These are phyloP conservation scores for Merodon equestris DNA, from an alignment of 2,888 invertebrate species.

Conservation along the genomic window DNA sequence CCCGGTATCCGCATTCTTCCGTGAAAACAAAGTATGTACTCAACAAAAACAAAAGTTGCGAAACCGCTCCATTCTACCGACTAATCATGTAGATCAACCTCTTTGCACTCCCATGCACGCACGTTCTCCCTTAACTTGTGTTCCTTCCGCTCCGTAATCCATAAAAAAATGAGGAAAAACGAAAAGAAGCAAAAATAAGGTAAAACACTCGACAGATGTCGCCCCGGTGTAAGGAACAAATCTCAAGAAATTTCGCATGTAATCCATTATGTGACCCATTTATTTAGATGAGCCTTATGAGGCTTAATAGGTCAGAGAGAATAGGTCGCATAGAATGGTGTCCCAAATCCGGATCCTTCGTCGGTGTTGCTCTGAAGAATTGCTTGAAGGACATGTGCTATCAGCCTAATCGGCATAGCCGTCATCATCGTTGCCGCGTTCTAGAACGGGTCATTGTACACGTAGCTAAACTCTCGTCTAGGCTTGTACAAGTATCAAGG, in stretches of 20 bases:
- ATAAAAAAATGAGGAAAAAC: no score
- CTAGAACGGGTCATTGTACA: neutral
- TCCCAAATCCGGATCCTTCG: neutral
- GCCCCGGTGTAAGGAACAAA: slow-evolving; percentile 17
- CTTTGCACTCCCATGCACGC: neutral
- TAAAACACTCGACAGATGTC: slow-evolving; percentile 25
- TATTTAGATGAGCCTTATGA: slow-evolving; percentile 26
- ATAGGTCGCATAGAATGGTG: neutral
- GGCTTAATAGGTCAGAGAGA: slow-evolving; percentile 14
- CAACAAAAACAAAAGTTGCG: no score
- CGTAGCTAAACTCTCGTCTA: neutral
- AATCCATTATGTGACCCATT: slow-evolving; percentile 39
- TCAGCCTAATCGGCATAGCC: neutral
- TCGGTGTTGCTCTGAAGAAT: neutral
- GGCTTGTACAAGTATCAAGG: neutral
- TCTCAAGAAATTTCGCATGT: slow-evolving; percentile 22
- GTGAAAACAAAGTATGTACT: no score
- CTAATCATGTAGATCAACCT: no score
- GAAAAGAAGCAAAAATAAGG: neutral
- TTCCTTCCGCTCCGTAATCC: neutral
- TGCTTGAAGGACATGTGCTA: neutral
- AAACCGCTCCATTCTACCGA: no score
- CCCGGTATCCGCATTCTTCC: no score
- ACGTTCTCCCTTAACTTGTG: no score
- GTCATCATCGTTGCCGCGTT: no score